Evolutionary conservation across 2,888 invertebrate genomes (phyloP), one percentile per base, ranked within the genome.

Genomic region (Drosophila multiciliata): DNA sequence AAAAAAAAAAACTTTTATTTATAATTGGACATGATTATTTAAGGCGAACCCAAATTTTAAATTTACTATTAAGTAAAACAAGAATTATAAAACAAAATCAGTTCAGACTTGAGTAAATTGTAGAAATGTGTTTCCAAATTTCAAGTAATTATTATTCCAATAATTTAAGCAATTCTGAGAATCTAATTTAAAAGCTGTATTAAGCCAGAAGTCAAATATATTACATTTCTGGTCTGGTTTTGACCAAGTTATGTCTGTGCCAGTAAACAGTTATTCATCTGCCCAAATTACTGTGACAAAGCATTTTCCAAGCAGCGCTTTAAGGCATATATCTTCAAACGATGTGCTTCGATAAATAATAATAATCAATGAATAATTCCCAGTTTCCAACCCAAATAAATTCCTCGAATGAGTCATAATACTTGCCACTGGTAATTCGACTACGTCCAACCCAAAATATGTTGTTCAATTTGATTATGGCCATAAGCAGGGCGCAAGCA

Each of bases 401-500:
- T 54, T 49, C 32, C 58, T 26, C 3, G 49, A 66, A 67, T 78
- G 78, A 78, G 26, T 78, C 78, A 78, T 57, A 80, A 67, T 59
- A 33, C 45, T 15, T 29, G 23, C 36, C 48, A 32, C 55, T 36
- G 36, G 63, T 36, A n/a, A 38, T 55, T 5, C 15, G 40, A 42
- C 29, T 20, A 12, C 20, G 3, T 2, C 36, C 23, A 59, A 70
- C 53, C n/a, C 36, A 36, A 36, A 68, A 73, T 69, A 62, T 73
- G 64, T 78, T 80, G 63, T 63, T 61, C 57, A 83, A 85, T 85
- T 89, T 80, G 83, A 89, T 88, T 88, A 88, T 76, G 73, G 70
- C 67, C 75, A 82, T 80, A 85, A 89, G 88, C 86, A 75, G 73
- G 75, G 68, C 68, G 67, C 62, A 66, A 83, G 62, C 53, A 61